Evolutionary conservation across 2,113 vertebrate genomes (phyloP).

Genomic region (Otolemur garnettii): DNA sequence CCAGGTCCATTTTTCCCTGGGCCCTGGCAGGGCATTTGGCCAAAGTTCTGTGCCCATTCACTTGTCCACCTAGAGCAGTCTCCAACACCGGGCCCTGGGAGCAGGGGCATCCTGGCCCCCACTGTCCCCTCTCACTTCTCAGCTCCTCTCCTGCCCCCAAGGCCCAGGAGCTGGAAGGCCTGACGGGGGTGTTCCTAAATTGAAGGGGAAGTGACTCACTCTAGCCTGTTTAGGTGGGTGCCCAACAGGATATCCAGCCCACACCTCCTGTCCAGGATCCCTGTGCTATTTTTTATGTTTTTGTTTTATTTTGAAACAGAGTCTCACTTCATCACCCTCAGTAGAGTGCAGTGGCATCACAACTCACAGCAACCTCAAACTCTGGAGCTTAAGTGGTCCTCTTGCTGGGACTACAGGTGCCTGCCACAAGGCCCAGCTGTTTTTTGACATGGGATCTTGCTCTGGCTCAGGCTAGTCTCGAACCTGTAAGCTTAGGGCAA

Average conservation of each 20-base stretch:
- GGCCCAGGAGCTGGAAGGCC: background rate
- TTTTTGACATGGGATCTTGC: too few relatives aligned
- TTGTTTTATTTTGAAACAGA: too few relatives aligned
- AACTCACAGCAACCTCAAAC: too few relatives aligned
- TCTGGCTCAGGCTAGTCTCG: too few relatives aligned
- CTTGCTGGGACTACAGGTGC: too few relatives aligned
- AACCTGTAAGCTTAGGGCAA: too few relatives aligned
- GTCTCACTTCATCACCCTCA: too few relatives aligned
- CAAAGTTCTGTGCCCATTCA: background rate
- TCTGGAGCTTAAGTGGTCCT: too few relatives aligned
- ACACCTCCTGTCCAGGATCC: fast-evolving
- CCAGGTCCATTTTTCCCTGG: background rate
- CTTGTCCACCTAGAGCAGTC: background rate
- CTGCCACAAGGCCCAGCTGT: too few relatives aligned
- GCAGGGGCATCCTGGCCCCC: background rate
- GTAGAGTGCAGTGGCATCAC: too few relatives aligned
- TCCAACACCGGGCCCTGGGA: background rate
- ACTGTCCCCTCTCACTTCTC: background rate
- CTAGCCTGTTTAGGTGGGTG: background rate
- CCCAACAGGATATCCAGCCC: background rate
- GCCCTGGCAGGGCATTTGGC: background rate
- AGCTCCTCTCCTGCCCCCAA: background rate
- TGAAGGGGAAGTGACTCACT: background rate
- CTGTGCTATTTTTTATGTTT: background rate
- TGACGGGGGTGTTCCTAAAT: background rate